Evolutionary conservation across 2,113 vertebrate species (phyloP).

Genomic region (Tragelaphus scriptus): DNA sequence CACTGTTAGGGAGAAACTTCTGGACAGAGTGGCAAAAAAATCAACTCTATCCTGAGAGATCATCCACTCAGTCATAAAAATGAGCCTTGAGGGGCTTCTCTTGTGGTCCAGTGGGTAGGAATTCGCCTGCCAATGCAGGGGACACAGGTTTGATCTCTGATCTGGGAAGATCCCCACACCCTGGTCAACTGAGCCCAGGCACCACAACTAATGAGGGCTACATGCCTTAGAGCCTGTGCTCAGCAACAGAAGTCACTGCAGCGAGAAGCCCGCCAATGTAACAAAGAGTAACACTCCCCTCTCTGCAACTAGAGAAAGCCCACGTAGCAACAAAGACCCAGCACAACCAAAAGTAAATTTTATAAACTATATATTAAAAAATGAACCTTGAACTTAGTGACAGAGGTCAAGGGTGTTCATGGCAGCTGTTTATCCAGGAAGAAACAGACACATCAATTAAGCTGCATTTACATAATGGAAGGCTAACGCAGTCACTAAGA

Average conservation of each 20-base stretch:
- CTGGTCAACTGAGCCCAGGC: rapidly evolving
- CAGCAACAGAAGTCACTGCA: rapidly evolving
- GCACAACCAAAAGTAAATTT: not conserved
- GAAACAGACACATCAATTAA: not conserved
- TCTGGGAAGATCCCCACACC: not conserved
- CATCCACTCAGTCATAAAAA: not conserved
- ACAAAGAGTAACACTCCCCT: not conserved
- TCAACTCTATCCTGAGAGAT: not conserved
- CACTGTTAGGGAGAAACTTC: not conserved
- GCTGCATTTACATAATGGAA: not conserved
- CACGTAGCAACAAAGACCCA: not conserved
- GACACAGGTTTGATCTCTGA: not conserved
- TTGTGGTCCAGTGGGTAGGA: not conserved
- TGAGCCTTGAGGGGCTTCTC: not conserved
- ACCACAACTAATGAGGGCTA: not conserved
- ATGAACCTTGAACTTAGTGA: not conserved
- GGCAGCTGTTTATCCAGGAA: not conserved
- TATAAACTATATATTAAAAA: not conserved
- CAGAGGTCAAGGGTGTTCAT: not conserved
- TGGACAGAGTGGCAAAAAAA: not conserved
- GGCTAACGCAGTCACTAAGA: not conserved
- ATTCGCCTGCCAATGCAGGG: not conserved
- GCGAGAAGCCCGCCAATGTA: not conserved
- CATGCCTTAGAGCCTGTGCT: not conserved
- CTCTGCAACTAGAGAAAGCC: not conserved